These are phyloP conservation scores for Ovis aries DNA, from an alignment of 2,113 vertebrate species.

Conservation along the genomic window ARS-UI_Ramb_v3.0 NC_056068.1:58557001-58557500, in stretches of 20 bases:
- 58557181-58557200: background rate
- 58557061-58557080: background rate
- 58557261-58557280: no score
- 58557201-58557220: background rate
- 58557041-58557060: background rate
- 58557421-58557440: no score
- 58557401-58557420: no score
- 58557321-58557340: no score
- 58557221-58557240: no score
- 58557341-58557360: fast-evolving
- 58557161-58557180: background rate
- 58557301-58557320: no score
- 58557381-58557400: no score
- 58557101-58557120: background rate
- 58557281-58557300: fast-evolving
- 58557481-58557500: no score
- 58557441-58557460: no score
- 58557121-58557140: background rate
- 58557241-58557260: fast-evolving
- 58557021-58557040: background rate
- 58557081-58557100: background rate
- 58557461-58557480: no score
- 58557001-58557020: background rate
- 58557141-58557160: background rate
- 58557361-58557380: no score